Conservation (phyloP, 2,113 vertebrate genomes). For the Turdus rufiventris region DNA sequence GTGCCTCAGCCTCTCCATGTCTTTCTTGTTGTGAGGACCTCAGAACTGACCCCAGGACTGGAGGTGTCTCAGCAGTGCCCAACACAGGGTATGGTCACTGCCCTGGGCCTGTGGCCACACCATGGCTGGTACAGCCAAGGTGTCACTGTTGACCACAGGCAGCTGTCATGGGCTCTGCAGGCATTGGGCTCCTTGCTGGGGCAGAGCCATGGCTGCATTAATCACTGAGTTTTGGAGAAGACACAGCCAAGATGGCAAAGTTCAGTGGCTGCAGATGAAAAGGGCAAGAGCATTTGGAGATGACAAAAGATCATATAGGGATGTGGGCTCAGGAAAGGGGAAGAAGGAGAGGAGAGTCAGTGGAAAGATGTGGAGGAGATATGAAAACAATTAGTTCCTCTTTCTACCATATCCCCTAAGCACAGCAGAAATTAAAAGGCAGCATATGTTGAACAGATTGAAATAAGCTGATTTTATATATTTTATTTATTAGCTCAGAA, state of each 20-base stretch:
- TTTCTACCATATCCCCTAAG: neutral
- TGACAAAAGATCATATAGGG: conserved; percentile 24
- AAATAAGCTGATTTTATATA: neutral
- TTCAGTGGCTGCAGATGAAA: neutral
- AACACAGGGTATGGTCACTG: neutral
- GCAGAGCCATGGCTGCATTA: neutral
- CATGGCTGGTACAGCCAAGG: neutral
- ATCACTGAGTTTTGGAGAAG: neutral
- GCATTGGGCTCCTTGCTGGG: neutral
- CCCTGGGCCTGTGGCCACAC: neutral
- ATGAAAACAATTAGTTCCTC: neutral
- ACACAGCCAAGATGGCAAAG: neutral
- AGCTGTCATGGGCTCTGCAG: neutral
- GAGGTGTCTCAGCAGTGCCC: neutral
- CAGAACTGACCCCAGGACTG: neutral
- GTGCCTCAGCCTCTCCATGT: accelerated
- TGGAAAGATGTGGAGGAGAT: neutral
- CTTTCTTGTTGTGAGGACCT: accelerated
- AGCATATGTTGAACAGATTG: neutral
- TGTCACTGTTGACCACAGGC: neutral
- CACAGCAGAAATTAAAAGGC: neutral
- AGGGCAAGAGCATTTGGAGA: neutral
- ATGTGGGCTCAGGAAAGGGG: neutral
- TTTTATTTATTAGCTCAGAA: neutral
- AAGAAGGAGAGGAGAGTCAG: conserved; percentile 8